Evolutionary conservation across 2,797 vertebrate genomes (phyloP).

Genomic region (Smutsia temminckii): DNA sequence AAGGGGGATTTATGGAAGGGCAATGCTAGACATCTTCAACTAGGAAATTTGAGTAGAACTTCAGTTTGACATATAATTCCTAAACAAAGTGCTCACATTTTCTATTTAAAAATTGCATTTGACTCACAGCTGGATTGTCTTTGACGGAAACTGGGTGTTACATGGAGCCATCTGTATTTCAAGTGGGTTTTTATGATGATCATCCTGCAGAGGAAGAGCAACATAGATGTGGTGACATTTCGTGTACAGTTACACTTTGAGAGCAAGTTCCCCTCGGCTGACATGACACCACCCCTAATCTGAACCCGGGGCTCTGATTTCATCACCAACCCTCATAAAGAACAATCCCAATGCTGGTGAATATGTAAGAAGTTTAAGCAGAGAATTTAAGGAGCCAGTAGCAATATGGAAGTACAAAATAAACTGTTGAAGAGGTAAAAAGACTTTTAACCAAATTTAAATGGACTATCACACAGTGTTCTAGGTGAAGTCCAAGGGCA

Average conservation of each 20-base stretch:
- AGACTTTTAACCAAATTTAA: not conserved
- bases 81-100: not conserved
- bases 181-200: conserved; percentile 1
- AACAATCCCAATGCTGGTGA: not conserved
- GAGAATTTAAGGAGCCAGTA: not conserved
- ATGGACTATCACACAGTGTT: not conserved
- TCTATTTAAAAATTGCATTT: conserved; percentile 43
- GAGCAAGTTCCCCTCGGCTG: not conserved
- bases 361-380: not conserved
- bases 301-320: not conserved
- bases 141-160: conserved; percentile 45
- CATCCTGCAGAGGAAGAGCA: not conserved
- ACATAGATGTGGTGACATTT: not conserved
- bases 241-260: not conserved
- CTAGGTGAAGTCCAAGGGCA: not conserved
- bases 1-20: not conserved
- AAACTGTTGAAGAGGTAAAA: not conserved
- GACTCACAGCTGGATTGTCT: conserved; percentile 50
- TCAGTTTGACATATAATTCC: not conserved
- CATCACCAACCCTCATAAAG: not conserved
- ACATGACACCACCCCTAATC: not conserved
- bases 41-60: not conserved
- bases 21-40: not conserved
- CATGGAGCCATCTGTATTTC: conserved; percentile 17
- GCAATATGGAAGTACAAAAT: not conserved